Percentiles rank a stretch among this genome's conserved stretches.
Evolutionary conservation across 2,888 invertebrate genomes (phyloP).

Genomic region (Erebia epiphron): DNA sequence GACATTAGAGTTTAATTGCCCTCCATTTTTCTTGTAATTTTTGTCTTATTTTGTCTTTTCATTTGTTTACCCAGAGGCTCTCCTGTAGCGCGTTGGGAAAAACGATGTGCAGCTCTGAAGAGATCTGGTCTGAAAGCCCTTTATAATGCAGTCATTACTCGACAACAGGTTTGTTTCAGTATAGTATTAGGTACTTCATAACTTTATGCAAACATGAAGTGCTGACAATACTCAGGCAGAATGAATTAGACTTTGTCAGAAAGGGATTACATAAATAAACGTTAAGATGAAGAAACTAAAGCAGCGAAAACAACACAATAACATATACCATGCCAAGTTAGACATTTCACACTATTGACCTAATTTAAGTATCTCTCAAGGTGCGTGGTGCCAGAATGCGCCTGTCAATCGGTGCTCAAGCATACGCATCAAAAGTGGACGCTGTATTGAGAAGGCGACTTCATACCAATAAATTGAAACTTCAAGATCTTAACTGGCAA

Average conservation of each 20-base stretch:
- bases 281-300: neutral
- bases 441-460: slow-evolving; percentile 89
- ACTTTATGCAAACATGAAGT: neutral
- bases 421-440: slow-evolving; percentile 88
- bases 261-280: too few species aligned
- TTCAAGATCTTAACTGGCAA: slow-evolving; percentile 92
- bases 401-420: slow-evolving; percentile 86
- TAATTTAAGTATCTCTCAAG: slow-evolving; percentile 49
- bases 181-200: neutral
- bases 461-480: slow-evolving; percentile 88
- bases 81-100: slow-evolving; percentile 62
- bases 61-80: slow-evolving; percentile 51
- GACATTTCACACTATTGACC: neutral
- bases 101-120: slow-evolving; percentile 61
- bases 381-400: slow-evolving; percentile 87
- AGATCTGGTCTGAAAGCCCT: slow-evolving; percentile 62
- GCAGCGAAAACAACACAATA: too few species aligned
- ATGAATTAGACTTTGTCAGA: too few species aligned
- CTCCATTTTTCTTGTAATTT: too few species aligned
- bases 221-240: too few species aligned
- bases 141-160: slow-evolving; percentile 55
- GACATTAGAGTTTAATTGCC: too few species aligned
- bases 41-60: neutral
- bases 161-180: slow-evolving; percentile 60
- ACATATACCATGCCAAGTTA: neutral